phyloP scores from a whole-genome alignment of 2,113 vertebrate genomes.

The Microcebus murinus region DNA sequence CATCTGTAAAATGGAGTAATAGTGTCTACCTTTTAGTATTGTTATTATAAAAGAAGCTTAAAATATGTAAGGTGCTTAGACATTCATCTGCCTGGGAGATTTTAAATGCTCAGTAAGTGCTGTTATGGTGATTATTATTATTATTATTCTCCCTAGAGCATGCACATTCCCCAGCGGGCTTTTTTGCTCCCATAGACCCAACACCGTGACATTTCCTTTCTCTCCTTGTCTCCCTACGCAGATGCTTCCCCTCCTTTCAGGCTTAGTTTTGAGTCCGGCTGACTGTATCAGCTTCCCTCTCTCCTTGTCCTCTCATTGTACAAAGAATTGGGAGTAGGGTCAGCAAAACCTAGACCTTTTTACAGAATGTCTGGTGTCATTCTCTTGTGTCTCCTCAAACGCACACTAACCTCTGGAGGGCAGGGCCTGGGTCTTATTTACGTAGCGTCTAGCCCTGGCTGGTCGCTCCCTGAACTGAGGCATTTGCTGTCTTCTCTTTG shows the following conservation, averaged over 20 bases:
- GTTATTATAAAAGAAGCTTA: not conserved
- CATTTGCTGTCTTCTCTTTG: not conserved
- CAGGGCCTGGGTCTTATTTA: not conserved
- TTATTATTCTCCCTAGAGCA: not conserved
- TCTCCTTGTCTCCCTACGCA: not conserved
- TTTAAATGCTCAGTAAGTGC: not conserved
- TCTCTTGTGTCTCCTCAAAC: not conserved
- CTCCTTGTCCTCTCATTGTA: not conserved
- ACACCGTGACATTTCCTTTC: not conserved
- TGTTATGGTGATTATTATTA: not conserved
- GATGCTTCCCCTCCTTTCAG: not conserved
- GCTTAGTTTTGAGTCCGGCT: not conserved
- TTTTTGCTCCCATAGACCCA: not conserved
- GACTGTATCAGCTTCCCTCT: not conserved
- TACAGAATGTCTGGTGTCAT: not conserved
- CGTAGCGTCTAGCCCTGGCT: not conserved
- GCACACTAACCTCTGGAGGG: not conserved
- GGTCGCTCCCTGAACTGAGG: not conserved
- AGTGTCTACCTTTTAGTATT: not conserved
- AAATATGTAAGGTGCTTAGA: not conserved
- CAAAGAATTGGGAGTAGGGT: not conserved
- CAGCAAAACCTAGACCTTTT: not conserved
- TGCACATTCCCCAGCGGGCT: not conserved
- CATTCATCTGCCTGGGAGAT: not conserved
- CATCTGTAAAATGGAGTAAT: constrained; percentile 10